These are phyloP conservation scores for Eretmocerus hayati DNA, from an alignment of 2,888 invertebrate species.

Conservation along the genomic window DNA sequence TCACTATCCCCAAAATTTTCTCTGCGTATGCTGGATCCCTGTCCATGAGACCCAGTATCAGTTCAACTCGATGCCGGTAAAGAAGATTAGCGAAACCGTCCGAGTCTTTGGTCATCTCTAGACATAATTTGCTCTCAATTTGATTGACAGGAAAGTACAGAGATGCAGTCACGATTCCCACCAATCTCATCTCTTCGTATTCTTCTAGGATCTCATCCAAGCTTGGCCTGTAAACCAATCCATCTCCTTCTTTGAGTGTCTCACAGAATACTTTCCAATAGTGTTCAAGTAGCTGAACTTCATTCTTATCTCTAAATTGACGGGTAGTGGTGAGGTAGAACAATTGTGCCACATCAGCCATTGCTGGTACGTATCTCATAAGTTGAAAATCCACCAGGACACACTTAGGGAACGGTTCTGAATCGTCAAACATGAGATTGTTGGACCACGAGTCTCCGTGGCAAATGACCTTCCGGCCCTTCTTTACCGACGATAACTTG, in stretches of 20 bases:
- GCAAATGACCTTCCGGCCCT: slow-evolving; percentile 47
- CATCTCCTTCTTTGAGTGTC: slow-evolving; percentile 17
- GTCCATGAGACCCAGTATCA: slow-evolving; percentile 29
- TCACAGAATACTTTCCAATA: slow-evolving; percentile 23
- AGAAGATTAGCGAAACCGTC: slow-evolving; percentile 23
- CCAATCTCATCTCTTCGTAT: slow-evolving; percentile 33
- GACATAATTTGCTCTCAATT: slow-evolving; percentile 30
- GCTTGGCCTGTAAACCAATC: slow-evolving; percentile 25
- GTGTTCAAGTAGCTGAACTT: slow-evolving; percentile 52
- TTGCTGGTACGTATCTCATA: slow-evolving; percentile 47
- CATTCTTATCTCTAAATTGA: slow-evolving; percentile 42
- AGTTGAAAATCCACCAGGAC: slow-evolving; percentile 65
- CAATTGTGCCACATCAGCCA: slow-evolving; percentile 22
- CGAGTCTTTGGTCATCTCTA: slow-evolving; percentile 23
- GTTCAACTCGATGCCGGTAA: slow-evolving; percentile 26
- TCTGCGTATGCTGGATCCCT: slow-evolving; percentile 27
- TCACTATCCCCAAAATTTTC: slow-evolving; percentile 30
- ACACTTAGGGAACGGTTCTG: slow-evolving; percentile 51
- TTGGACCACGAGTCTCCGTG: slow-evolving; percentile 62
- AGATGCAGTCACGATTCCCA: slow-evolving; percentile 28
- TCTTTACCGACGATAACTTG: slow-evolving; percentile 13
- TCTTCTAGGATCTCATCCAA: slow-evolving; percentile 28
- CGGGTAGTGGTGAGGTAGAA: slow-evolving; percentile 21
- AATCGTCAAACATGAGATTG: slow-evolving; percentile 53
- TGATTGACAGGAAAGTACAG: slow-evolving; percentile 30